These are phyloP conservation scores for Oconnorella tubifera DNA, from an alignment of 2,888 invertebrate genomes.

Conservation along the genomic window DNA sequence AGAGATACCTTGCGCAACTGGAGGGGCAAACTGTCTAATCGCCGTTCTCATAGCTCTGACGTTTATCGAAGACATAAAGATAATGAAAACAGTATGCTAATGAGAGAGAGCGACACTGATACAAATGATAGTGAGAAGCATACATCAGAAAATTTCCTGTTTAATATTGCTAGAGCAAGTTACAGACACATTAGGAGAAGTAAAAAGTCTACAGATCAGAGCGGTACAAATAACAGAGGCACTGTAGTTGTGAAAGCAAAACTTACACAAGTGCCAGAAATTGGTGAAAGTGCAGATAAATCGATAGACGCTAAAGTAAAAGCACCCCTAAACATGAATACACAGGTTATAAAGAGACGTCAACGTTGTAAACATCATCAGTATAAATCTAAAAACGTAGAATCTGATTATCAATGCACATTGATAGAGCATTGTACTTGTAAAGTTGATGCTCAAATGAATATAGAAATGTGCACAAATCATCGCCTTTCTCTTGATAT, in stretches of 20 bases:
- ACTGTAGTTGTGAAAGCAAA: too few species aligned
- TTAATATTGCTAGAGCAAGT: constrained; percentile 10
- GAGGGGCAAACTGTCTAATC: constrained; percentile 9
- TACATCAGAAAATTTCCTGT: background rate
- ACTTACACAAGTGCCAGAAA: too few species aligned
- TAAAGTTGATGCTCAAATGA: background rate
- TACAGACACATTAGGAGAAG: constrained; percentile 1
- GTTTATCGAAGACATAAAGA: background rate
- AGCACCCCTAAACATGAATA: too few species aligned
- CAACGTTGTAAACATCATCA: too few species aligned
- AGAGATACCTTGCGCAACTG: constrained; percentile 3
- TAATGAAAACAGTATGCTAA: background rate
- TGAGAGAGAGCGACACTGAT: background rate
- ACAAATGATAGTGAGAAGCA: background rate
- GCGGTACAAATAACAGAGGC: too few species aligned
- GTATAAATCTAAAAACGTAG: too few species aligned
- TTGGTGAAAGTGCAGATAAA: too few species aligned
- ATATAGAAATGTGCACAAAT: background rate
- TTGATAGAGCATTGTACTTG: background rate
- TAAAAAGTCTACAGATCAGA: too few species aligned
- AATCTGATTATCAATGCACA: too few species aligned
- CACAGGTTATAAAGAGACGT: too few species aligned
- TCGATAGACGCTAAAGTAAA: too few species aligned
- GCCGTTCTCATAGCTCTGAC: constrained; percentile 5
- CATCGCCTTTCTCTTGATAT: background rate